Evolutionary conservation across 2,888 invertebrate species (phyloP).

Genomic region (Zeuzera pyrina): DNA sequence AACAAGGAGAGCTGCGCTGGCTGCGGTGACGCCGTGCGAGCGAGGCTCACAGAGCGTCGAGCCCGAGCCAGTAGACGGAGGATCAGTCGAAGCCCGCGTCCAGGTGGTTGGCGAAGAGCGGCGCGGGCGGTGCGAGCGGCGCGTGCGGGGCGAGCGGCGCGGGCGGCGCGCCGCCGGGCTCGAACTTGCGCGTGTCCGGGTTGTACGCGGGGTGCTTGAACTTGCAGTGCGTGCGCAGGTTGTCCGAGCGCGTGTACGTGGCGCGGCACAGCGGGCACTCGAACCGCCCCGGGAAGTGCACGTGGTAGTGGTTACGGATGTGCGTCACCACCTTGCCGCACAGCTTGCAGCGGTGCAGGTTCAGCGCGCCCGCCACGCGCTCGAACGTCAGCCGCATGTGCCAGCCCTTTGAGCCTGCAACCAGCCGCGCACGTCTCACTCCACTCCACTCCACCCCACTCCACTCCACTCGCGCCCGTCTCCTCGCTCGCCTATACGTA

Average conservation of each 20-base stretch:
- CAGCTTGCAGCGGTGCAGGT: slow-evolving; percentile 94
- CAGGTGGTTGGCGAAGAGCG: slow-evolving; percentile 72
- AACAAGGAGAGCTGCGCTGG: slow-evolving; percentile 32
- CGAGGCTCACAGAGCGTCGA: slow-evolving; percentile 53
- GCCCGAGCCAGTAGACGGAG: slow-evolving; percentile 59
- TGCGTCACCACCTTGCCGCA: slow-evolving; percentile 96
- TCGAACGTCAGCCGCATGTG: slow-evolving; percentile 96
- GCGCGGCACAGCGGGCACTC: slow-evolving; percentile 93
- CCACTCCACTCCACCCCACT: slow-evolving; percentile 11
- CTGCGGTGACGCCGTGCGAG: slow-evolving; percentile 25
- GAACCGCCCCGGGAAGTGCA: slow-evolving; percentile 93
- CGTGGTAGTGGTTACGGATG: slow-evolving; percentile 95
- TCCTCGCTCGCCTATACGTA: slow-evolving; percentile 10
- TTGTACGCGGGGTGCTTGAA: slow-evolving; percentile 92
- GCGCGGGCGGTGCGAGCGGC: slow-evolving; percentile 66
- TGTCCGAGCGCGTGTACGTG: slow-evolving; percentile 93
- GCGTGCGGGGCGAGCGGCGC: slow-evolving; percentile 63
- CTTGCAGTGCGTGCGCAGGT: slow-evolving; percentile 93
- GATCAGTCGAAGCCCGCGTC: slow-evolving; percentile 72
- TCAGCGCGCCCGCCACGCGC: slow-evolving; percentile 92
- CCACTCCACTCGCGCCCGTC: slow-evolving; percentile 21
- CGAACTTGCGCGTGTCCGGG: slow-evolving; percentile 90
- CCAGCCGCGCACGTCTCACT: slow-evolving; percentile 49
- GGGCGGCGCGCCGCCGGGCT: slow-evolving; percentile 76
- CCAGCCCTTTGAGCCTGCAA: slow-evolving; percentile 96